Percentiles rank a stretch among this genome's conserved stretches.
Conservation (phyloP, 2,888 invertebrate species). For the Orchesella flavescens region DNA sequence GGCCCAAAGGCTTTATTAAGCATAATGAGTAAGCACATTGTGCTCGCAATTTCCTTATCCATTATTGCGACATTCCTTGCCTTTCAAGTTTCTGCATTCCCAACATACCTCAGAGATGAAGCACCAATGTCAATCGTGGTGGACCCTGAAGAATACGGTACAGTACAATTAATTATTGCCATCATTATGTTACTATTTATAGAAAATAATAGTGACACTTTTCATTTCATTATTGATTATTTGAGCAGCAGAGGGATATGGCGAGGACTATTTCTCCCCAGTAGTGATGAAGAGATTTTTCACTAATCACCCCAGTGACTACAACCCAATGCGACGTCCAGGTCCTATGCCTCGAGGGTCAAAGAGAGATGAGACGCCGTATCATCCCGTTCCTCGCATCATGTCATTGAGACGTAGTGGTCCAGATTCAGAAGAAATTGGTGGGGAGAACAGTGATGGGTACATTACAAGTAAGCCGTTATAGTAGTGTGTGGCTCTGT, state of each 20-base stretch:
- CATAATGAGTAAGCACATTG: not conserved
- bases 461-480: too few species aligned
- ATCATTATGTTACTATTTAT: slow-evolving; percentile 13
- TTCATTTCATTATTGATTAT: not conserved
- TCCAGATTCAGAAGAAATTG: slow-evolving; percentile 14
- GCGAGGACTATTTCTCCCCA: slow-evolving; percentile 50
- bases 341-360: slow-evolving; percentile 66
- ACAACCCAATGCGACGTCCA: slow-evolving; percentile 70
- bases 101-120: slow-evolving; percentile 35
- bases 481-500: too few species aligned
- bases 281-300: slow-evolving; percentile 67
- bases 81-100: slow-evolving; percentile 8
- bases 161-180: not conserved
- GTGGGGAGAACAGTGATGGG: slow-evolving; percentile 43
- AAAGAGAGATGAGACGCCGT: slow-evolving; percentile 63
- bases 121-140: slow-evolving; percentile 36
- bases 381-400: slow-evolving; percentile 66
- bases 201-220: not conserved
- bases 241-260: not conserved
- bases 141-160: slow-evolving; percentile 63
- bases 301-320: slow-evolving; percentile 71
- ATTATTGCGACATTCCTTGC: not conserved
- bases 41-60: not conserved
- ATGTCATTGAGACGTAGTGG: slow-evolving; percentile 48
- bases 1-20: not conserved